Base-by-base conservation (phyloP, 2,888 invertebrate species). In the Drosophila borborema region DNA sequence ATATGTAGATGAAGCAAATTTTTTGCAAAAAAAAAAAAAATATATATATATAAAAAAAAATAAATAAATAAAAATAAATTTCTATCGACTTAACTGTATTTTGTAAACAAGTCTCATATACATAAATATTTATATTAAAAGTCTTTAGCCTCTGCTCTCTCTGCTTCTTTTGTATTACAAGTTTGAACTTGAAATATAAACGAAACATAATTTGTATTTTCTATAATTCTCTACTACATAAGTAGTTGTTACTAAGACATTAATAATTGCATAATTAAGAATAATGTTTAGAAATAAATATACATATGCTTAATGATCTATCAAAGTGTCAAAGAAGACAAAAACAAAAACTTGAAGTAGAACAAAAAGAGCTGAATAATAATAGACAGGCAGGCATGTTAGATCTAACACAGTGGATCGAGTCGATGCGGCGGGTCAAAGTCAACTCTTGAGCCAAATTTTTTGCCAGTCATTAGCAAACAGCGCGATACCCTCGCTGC, bases 341-440 rank as follows among this genome's bases (percentile, higher is more conserved):
- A 49, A 70, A 64, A 65, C 63, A 43, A 43, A 71, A 67, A 66
- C 62, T 41, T 66, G 34, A 74, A 51, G 77, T 87, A 83, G 83
- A 83, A 83, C 71, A 80, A 65, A 79, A 63, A 46, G 5, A 48
- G 49, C 49, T 51, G 49, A 51, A 34, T 51, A 51, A 51, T 34
- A 34, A 49, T 6, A 9, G 49, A 31, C 10, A 9, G 49, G 31
- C 18, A 12, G 23, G 9, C 54, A 66, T 34, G 18, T 55, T 8
- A 74, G 64, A 78, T 54, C 69, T 76, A 70, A 78, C 86, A 68
- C 67, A 63, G 65, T 60, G 76, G 72, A 58, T 80, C 74, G 74
- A 76, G 61, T 78, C 69, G 61, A 74, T 72, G 71, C 85, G 79
- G 73, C 81, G 80, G 90, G 90, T 89, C 89, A 89, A 89, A 90